Conservation (phyloP, 2,797 vertebrate genomes). For the Channa striata region DNA sequence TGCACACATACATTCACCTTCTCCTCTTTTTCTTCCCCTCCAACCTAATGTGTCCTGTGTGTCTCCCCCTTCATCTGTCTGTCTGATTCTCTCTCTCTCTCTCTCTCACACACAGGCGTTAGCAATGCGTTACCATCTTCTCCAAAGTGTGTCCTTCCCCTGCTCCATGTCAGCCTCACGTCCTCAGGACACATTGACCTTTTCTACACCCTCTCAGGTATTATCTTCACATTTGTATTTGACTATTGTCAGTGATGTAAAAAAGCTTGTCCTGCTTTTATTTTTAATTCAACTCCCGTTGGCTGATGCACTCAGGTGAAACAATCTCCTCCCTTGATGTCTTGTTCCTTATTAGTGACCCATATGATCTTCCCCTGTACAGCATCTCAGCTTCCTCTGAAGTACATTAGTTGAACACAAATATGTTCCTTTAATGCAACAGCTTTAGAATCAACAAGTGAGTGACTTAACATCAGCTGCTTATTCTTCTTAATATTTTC, state of each 20-base stretch:
- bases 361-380: constrained; percentile 17
- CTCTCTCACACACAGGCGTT: constrained; percentile 75
- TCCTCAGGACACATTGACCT: constrained; percentile 77
- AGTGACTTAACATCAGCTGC: constrained; percentile 53
- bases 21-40: constrained; percentile 11
- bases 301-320: constrained; percentile 14
- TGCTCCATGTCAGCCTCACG: constrained; percentile 71
- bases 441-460: constrained; percentile 77
- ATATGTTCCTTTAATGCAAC: constrained; percentile 47
- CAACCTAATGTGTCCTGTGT: constrained; percentile 7
- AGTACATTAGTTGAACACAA: constrained; percentile 43
- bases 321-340: constrained; percentile 9
- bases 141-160: constrained; percentile 77
- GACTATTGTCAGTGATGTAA: constrained; percentile 44
- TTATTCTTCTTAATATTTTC: constrained; percentile 69
- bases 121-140: constrained; percentile 69
- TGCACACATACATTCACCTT: constrained; percentile 2
- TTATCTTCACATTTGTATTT: constrained; percentile 53
- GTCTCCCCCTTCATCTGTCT: constrained; percentile 26
- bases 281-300: constrained; percentile 36
- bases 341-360: constrained; percentile 42
- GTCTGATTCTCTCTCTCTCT: constrained; percentile 34
- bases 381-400: constrained; percentile 32
- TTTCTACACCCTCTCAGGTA: constrained; percentile 70
- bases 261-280: constrained; percentile 38